These are phyloP conservation scores for Junonia oenone DNA, from an alignment of 2,888 invertebrate species.

Conservation along the genomic window DNA sequence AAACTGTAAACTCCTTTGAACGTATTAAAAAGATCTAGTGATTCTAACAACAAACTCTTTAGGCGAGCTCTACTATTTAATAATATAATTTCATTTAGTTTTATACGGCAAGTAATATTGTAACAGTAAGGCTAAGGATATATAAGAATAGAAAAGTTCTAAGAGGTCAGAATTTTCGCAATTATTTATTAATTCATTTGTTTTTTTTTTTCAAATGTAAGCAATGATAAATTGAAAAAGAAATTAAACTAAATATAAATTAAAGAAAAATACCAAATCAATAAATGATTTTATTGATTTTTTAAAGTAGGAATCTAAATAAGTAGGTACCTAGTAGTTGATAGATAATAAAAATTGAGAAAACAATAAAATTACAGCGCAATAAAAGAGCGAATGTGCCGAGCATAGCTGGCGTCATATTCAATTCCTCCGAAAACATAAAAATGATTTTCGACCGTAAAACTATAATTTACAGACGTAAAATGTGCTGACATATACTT, in stretches of 20 bases:
- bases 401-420: constrained; percentile 76
- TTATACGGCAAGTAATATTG: too few species aligned
- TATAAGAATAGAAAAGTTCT: too few species aligned
- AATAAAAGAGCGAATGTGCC: constrained; percentile 75
- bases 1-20: constrained; percentile 61
- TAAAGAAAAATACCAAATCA: too few species aligned
- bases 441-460: constrained; percentile 80
- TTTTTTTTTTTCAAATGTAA: too few species aligned
- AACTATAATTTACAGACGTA: constrained; percentile 80
- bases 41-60: constrained; percentile 46
- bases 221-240: too few species aligned
- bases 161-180: too few species aligned
- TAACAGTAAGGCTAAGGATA: too few species aligned
- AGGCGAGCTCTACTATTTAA: constrained; percentile 37
- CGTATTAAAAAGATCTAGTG: constrained; percentile 52
- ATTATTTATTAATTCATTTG: too few species aligned
- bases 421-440: constrained; percentile 79
- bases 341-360: constrained; percentile 80
- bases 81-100: constrained; percentile 32
- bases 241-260: too few species aligned
- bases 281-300: constrained; percentile 6
- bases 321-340: constrained; percentile 45
- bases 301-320: constrained; percentile 2
- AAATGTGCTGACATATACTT: constrained; percentile 75
- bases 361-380: constrained; percentile 79